Conservation (phyloP, 2,113 vertebrate genomes). For the Calonectris borealis region DNA sequence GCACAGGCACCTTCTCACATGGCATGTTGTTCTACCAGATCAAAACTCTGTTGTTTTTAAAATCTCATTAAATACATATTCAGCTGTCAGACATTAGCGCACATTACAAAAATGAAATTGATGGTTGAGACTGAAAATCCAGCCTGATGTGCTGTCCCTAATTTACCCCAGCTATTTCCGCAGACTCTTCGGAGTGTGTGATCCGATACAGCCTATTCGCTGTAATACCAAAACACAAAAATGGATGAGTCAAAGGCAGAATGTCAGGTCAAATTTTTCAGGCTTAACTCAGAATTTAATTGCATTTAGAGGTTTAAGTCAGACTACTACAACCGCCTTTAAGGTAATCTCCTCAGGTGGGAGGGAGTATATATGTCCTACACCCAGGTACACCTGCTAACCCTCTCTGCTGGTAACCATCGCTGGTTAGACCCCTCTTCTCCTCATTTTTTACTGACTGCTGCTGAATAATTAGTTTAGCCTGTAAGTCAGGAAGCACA, state of each 20-base stretch:
- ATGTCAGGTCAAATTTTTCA: slow-evolving; percentile 26
- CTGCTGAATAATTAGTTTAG: not conserved
- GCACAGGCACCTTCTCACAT: not conserved
- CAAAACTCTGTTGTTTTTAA: not conserved
- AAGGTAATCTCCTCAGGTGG: not conserved
- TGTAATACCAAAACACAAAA: not conserved
- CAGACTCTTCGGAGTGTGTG: not conserved
- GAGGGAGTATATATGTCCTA: not conserved
- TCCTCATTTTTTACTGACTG: not conserved
- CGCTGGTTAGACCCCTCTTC: not conserved
- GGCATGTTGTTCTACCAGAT: not conserved
- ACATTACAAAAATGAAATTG: not conserved
- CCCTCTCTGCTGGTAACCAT: not conserved
- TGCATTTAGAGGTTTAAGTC: slow-evolving; percentile 47
- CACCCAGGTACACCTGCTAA: not conserved
- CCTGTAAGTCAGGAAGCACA: not conserved
- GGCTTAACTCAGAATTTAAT: slow-evolving; percentile 57
- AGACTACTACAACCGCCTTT: not conserved
- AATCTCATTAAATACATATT: slow-evolving; percentile 21
- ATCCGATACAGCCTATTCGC: rapidly evolving
- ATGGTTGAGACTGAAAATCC: not conserved
- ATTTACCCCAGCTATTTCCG: not conserved
- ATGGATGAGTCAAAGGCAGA: not conserved
- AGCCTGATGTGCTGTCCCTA: not conserved
- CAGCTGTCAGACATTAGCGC: not conserved